Conservation (phyloP, 2,113 vertebrate species). For the Solea senegalensis region DNA sequence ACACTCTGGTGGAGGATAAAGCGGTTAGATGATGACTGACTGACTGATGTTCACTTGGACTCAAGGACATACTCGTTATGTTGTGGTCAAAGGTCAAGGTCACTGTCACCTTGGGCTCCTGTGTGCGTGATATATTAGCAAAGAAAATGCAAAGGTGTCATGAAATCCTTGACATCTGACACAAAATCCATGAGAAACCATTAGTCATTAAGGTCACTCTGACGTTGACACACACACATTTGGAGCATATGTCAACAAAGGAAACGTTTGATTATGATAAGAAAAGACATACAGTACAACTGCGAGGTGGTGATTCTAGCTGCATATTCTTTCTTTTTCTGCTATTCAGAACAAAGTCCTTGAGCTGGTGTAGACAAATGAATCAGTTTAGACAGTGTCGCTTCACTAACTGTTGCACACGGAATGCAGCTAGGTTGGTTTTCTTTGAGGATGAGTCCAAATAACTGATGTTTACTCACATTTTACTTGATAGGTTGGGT, state of each 20-base stretch:
- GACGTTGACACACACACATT: too few species aligned
- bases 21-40: too few species aligned
- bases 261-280: too few species aligned
- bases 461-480: not conserved
- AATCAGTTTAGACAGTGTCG: slow-evolving; percentile 12
- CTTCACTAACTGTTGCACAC: slow-evolving; percentile 1
- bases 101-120: not conserved
- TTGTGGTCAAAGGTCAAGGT: not conserved
- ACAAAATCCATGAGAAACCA: too few species aligned
- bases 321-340: not conserved
- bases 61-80: not conserved
- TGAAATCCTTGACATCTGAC: too few species aligned
- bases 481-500: not conserved
- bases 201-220: too few species aligned
- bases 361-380: slow-evolving; percentile 36
- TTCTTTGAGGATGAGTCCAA: not conserved
- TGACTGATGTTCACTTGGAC: not conserved
- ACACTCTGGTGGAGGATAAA: too few species aligned
- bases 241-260: too few species aligned
- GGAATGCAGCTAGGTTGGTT: slow-evolving; percentile 12
- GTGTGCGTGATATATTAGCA: not conserved
- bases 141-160: too few species aligned
- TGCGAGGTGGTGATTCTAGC: not conserved
- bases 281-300: not conserved
- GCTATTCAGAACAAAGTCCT: slow-evolving; percentile 37